Evolutionary conservation across 2,888 invertebrate species (phyloP).

Genomic region (Nesidiocoris tenuis): DNA sequence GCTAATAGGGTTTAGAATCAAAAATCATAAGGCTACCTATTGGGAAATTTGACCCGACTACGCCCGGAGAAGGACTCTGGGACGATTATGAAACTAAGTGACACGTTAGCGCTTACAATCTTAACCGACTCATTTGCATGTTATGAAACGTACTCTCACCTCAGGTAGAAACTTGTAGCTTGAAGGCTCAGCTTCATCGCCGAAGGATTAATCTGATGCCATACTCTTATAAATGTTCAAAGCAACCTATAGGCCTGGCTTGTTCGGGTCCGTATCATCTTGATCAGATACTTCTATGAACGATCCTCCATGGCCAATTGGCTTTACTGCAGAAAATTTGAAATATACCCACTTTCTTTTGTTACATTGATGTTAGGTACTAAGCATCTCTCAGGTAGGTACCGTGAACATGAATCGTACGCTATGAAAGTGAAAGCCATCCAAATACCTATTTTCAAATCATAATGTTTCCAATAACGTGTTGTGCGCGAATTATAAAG

Average conservation of each 20-base stretch:
- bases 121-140: slow-evolving; percentile 41
- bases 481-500: no score
- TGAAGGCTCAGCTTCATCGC: slow-evolving; percentile 1
- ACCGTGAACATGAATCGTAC: no score
- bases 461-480: no score
- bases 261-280: neutral
- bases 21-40: no score
- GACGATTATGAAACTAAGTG: slow-evolving; percentile 31
- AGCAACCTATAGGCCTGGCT: slow-evolving; percentile 2
- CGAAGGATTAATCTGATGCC: slow-evolving; percentile 17
- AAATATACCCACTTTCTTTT: no score
- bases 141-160: slow-evolving; percentile 42
- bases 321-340: no score
- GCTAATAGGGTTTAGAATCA: no score
- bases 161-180: slow-evolving; percentile 29
- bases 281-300: neutral
- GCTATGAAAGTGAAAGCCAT: no score
- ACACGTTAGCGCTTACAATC: slow-evolving; percentile 31
- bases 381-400: no score
- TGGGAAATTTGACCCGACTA: neutral
- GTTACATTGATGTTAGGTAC: no score
- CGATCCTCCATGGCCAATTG: no score
- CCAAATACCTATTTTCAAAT: no score
- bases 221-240: neutral
- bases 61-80: neutral